These are phyloP conservation scores for Drosophila guanche DNA, from an alignment of 1,140 invertebrate genomes.

Conservation along the genomic window DNA sequence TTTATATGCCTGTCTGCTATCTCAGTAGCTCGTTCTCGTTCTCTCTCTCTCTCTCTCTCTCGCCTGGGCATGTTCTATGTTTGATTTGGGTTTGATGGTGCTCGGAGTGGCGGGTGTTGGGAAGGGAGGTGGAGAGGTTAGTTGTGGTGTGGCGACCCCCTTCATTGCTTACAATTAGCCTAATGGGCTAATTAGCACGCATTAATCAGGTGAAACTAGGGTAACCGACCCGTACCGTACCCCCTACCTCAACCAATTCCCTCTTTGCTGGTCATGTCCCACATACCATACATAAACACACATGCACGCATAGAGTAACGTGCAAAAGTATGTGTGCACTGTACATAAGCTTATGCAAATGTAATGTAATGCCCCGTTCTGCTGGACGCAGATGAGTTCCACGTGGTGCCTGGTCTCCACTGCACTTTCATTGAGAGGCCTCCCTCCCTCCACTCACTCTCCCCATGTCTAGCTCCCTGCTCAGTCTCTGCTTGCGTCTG, in stretches of 20 bases:
- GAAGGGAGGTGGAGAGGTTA: too few relatives aligned
- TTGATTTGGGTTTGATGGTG: neutral
- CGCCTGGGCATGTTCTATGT: slow-evolving; percentile 7
- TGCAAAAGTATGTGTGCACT: neutral
- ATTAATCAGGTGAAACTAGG: slow-evolving; percentile 39
- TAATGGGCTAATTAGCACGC: slow-evolving; percentile 54
- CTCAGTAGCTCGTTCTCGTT: slow-evolving; percentile 8
- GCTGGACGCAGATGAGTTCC: slow-evolving; percentile 15
- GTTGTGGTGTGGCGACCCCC: neutral
- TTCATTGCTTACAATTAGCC: slow-evolving; percentile 36
- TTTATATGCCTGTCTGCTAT: slow-evolving; percentile 24
- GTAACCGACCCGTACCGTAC: neutral
- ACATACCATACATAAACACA: too few relatives aligned
- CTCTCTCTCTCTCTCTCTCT: slow-evolving; percentile 1
- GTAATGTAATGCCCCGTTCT: slow-evolving; percentile 25
- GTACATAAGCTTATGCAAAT: slow-evolving; percentile 21
- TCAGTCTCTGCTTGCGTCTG: slow-evolving; percentile 28
- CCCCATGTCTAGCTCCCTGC: neutral
- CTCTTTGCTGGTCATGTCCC: neutral
- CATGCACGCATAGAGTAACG: too few relatives aligned
- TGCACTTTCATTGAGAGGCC: neutral
- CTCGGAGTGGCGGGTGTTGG: too few relatives aligned
- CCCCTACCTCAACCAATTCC: neutral
- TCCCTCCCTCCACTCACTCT: neutral
- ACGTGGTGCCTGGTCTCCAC: neutral